A percentile compares a stretch with the other conserved stretches of the same genome.
phyloP scores from a whole-genome alignment of 2,113 vertebrate species.

The Rhadina sibilatrix region DNA sequence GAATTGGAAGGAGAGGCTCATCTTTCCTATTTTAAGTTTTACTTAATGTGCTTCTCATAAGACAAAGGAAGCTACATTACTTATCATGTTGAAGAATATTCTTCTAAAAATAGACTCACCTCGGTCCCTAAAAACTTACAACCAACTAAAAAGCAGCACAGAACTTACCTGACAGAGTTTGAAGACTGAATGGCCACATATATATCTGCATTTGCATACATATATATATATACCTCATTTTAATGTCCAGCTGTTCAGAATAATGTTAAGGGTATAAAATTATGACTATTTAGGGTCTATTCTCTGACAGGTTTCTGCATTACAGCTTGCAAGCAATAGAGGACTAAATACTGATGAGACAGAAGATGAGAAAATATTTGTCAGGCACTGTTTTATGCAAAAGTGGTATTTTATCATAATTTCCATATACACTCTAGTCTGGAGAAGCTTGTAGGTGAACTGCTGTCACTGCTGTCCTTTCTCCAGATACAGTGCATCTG shows the following conservation, averaged over 20 bases:
- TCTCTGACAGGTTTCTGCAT: background rate
- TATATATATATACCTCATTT: background rate
- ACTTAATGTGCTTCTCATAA: background rate
- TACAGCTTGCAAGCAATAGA: background rate
- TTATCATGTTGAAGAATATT: background rate
- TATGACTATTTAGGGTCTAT: background rate
- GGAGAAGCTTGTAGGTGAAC: background rate
- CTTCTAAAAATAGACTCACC: background rate
- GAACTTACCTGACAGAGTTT: background rate
- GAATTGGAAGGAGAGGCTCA: background rate
- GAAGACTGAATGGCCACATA: background rate
- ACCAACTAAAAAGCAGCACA: background rate
- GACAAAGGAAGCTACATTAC: background rate
- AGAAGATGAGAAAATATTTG: background rate
- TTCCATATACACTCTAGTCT: background rate
- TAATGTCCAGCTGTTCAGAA: background rate
- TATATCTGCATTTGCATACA: background rate
- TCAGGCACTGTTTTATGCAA: background rate
- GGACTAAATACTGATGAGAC: background rate
- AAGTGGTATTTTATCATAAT: background rate
- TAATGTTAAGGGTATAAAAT: background rate
- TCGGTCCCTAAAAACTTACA: background rate
- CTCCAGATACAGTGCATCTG: background rate
- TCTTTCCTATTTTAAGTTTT: background rate
- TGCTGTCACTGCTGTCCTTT: background rate